Evolutionary conservation across 2,797 vertebrate genomes (phyloP).

Genomic region (Melanotaenia maccullochi): DNA sequence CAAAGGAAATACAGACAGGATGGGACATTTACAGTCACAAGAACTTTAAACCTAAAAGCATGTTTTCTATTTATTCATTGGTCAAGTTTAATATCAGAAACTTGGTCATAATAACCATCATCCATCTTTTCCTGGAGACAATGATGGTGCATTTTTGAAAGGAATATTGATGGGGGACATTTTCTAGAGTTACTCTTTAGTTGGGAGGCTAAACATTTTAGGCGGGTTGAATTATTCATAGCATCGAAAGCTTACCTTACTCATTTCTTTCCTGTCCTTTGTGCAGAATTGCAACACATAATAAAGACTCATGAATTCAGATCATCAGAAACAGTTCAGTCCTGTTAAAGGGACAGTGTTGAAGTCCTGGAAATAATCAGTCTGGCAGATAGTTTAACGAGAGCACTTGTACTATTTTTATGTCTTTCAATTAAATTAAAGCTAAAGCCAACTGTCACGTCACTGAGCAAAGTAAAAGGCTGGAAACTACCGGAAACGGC

Average conservation of each 20-base stretch:
- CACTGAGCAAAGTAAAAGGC: too few species aligned
- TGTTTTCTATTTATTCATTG: slow-evolving; percentile 5
- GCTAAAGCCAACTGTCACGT: neutral
- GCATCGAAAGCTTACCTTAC: neutral
- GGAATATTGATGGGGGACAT: neutral
- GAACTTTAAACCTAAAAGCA: slow-evolving; percentile 18
- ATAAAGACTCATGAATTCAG: neutral
- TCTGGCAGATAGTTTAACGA: neutral
- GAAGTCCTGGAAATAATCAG: slow-evolving; percentile 13
- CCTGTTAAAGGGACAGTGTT: slow-evolving; percentile 1
- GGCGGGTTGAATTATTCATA: slow-evolving; percentile 10
- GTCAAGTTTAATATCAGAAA: slow-evolving; percentile 28
- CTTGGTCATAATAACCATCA: slow-evolving; percentile 16
- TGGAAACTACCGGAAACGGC: too few species aligned
- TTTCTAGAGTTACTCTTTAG: slow-evolving; percentile 2
- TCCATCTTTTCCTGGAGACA: neutral
- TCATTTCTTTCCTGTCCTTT: slow-evolving; percentile 1
- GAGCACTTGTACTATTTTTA: slow-evolving; percentile 2
- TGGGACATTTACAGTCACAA: slow-evolving; percentile 4
- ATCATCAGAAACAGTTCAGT: slow-evolving; percentile 7
- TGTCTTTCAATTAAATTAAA: neutral
- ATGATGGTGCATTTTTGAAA: neutral
- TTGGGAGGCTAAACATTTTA: neutral
- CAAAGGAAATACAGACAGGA: slow-evolving; percentile 15
- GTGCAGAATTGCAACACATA: neutral